Evolutionary conservation across 2,797 vertebrate species (phyloP).

Genomic region (Neosilurus mollespiculum): DNA sequence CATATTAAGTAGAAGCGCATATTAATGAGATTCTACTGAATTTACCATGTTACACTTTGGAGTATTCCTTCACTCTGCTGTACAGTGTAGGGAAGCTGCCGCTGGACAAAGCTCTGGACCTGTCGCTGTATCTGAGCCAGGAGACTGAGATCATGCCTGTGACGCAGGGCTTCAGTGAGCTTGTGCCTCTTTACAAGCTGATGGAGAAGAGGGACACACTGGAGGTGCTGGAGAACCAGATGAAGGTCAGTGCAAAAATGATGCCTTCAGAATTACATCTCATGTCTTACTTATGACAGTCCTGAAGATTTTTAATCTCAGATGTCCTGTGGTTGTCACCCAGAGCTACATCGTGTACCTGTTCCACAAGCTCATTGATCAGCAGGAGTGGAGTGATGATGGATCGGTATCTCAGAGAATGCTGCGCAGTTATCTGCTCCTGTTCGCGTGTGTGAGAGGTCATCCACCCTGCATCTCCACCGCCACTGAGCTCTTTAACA

Average conservation of each 20-base stretch:
- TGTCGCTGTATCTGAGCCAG: slow-evolving; percentile 83
- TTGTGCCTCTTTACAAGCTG: slow-evolving; percentile 86
- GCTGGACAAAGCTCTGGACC: slow-evolving; percentile 85
- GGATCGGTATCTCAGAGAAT: slow-evolving; percentile 81
- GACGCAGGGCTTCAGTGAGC: slow-evolving; percentile 81
- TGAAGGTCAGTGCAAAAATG: slow-evolving; percentile 70
- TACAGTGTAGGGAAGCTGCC: slow-evolving; percentile 72
- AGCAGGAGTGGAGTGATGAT: slow-evolving; percentile 81
- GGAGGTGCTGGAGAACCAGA: slow-evolving; percentile 76
- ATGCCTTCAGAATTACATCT: not conserved
- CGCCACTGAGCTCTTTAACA: slow-evolving; percentile 75
- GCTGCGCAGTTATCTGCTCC: slow-evolving; percentile 78
- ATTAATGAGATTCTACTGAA: too few relatives aligned
- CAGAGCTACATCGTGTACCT: slow-evolving; percentile 83
- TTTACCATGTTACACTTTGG: not conserved
- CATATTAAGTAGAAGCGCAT: too few relatives aligned
- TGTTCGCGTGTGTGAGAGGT: slow-evolving; percentile 77
- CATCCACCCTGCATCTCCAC: slow-evolving; percentile 79
- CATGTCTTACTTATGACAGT: not conserved
- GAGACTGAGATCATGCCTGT: slow-evolving; percentile 86
- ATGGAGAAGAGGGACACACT: slow-evolving; percentile 85
- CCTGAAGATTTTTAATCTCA: not conserved
- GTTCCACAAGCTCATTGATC: slow-evolving; percentile 79
- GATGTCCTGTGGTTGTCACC: not conserved
- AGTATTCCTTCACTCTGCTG: not conserved